A percentile compares a stretch with the other conserved stretches of the same genome.
These are phyloP conservation scores for Copsychus sechellarum DNA, from an alignment of 2,113 vertebrate species.

Conservation along the genomic window DNA sequence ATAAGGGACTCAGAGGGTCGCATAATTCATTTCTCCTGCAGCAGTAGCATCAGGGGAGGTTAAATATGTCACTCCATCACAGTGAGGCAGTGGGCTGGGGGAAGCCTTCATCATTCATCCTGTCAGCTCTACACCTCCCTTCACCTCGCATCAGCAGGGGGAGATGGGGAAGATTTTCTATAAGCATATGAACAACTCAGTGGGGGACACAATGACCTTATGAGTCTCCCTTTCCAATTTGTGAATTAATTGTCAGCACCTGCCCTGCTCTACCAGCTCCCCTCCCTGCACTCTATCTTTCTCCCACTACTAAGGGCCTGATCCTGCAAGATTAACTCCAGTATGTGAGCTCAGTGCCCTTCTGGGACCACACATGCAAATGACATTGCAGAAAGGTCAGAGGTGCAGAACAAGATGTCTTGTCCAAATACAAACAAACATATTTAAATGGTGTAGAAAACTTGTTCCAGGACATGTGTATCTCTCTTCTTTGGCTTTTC, in stretches of 20 bases:
- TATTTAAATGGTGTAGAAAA: background rate
- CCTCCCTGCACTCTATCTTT: background rate
- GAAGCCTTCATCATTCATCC: constrained; percentile 70
- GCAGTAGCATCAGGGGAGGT: constrained; percentile 67
- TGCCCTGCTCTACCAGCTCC: background rate
- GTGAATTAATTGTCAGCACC: constrained; percentile 53
- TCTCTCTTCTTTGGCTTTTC: background rate
- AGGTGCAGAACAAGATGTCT: background rate
- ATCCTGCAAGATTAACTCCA: background rate
- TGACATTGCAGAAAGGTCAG: background rate
- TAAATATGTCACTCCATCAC: constrained; percentile 73
- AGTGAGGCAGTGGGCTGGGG: background rate
- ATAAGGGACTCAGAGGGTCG: constrained; percentile 43
- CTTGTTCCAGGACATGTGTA: background rate
- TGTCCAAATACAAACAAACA: background rate
- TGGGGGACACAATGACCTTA: constrained; percentile 52
- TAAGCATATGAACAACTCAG: constrained; percentile 61
- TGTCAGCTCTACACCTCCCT: constrained; percentile 59
- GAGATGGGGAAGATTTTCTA: constrained; percentile 8
- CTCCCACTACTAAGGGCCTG: background rate
- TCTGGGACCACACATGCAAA: background rate
- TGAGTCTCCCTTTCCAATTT: constrained; percentile 53
- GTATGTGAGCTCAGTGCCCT: background rate
- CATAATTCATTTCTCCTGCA: constrained; percentile 73
- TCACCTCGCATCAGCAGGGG: background rate